A percentile compares a stretch with the other conserved stretches of the same genome.
Conservation (phyloP, 2,797 vertebrate genomes). For the Danio tinwini region DNA sequence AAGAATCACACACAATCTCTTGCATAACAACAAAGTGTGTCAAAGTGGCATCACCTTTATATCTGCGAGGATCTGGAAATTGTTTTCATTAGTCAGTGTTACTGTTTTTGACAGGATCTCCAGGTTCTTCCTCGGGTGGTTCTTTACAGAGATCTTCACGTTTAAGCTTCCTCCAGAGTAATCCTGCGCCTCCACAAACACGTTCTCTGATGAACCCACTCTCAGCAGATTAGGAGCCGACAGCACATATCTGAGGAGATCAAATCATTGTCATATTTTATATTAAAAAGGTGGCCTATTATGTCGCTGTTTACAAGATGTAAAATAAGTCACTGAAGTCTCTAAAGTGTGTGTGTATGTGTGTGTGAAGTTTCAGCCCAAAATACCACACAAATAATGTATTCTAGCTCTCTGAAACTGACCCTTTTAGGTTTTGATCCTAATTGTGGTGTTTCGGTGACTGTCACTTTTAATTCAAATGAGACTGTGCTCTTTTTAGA, state of each 20-base stretch:
- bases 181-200: conserved; percentile 62
- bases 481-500: too few species aligned
- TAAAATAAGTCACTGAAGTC: too few species aligned
- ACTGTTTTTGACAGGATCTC: conserved; percentile 28
- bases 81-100: conserved; percentile 11
- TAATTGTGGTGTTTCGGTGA: too few species aligned
- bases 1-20: not conserved
- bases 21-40: not conserved
- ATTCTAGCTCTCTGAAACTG: too few species aligned
- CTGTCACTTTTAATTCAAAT: too few species aligned
- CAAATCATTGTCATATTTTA: not conserved
- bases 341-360: too few species aligned
- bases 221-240: conserved; percentile 61
- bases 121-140: conserved; percentile 47
- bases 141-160: conserved; percentile 52
- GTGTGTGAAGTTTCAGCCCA: too few species aligned
- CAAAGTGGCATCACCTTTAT: conserved; percentile 34
- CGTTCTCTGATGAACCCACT: conserved; percentile 55
- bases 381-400: too few species aligned
- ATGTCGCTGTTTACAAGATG: too few species aligned
- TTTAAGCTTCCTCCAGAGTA: conserved; percentile 31
- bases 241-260: conserved; percentile 45
- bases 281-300: too few species aligned
- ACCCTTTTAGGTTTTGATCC: too few species aligned
- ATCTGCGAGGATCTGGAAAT: conserved; percentile 45